Percentiles rank a stretch among this genome's conserved stretches.
phyloP scores from a whole-genome alignment of 2,797 vertebrate genomes.

The Oreonectes daqikongensis region DNA sequence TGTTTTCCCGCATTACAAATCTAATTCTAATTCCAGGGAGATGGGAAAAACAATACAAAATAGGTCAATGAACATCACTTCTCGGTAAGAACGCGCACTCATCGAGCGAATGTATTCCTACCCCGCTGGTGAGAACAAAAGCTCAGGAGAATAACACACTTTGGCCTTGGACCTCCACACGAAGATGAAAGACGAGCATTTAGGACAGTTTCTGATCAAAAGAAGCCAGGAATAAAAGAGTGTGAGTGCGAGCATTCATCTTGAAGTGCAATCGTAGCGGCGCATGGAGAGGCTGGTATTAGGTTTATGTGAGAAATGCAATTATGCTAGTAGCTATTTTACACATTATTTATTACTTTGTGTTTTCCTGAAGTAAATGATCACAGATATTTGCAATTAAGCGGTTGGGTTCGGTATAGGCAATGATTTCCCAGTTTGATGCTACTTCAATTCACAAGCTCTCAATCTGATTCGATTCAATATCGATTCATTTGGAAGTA shows the following conservation, averaged over 20 bases:
- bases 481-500: neutral
- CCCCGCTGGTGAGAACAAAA: slow-evolving; percentile 52
- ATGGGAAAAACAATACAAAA: slow-evolving; percentile 55
- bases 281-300: slow-evolving; percentile 21
- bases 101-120: slow-evolving; percentile 43
- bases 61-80: slow-evolving; percentile 56
- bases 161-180: slow-evolving; percentile 51
- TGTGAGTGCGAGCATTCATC: slow-evolving; percentile 40
- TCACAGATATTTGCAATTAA: slow-evolving; percentile 10
- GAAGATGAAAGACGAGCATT: slow-evolving; percentile 44
- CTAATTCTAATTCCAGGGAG: slow-evolving; percentile 50
- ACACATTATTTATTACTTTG: slow-evolving; percentile 8
- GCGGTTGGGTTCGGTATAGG: neutral
- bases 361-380: slow-evolving; percentile 2
- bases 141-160: slow-evolving; percentile 52
- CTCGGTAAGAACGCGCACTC: slow-evolving; percentile 37
- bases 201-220: slow-evolving; percentile 58
- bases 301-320: slow-evolving; percentile 30
- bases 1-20: slow-evolving; percentile 50
- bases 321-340: slow-evolving; percentile 30
- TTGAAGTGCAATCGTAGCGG: slow-evolving; percentile 24
- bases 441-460: neutral
- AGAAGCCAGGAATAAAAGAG: slow-evolving; percentile 47
- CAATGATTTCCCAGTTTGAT: neutral
- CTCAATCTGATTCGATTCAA: neutral